Evolutionary conservation across 2,888 invertebrate species (phyloP).

Genomic region (Lepidocyrtoides sp.): DNA sequence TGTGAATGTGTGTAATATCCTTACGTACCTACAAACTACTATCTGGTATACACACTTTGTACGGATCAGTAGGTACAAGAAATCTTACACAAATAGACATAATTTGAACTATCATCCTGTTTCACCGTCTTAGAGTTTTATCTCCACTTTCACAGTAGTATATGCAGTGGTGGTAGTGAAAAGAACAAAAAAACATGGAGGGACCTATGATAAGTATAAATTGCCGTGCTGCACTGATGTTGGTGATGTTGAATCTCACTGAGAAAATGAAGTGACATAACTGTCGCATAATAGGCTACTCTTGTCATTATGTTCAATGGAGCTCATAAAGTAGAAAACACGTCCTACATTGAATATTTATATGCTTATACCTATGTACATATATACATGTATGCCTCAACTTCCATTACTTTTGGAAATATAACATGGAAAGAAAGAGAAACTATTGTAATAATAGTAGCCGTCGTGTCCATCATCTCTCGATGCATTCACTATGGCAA

Average conservation of each 20-base stretch:
- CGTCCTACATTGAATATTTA: constrained; percentile 7
- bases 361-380: not conserved
- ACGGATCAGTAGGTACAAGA: constrained; percentile 42
- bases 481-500: not conserved
- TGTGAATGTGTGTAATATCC: not conserved
- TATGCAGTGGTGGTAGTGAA: no score
- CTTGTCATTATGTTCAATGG: constrained; percentile 41
- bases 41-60: constrained; percentile 19
- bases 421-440: not conserved
- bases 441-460: not conserved
- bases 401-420: not conserved
- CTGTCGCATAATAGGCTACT: constrained; percentile 66
- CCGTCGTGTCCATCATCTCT: constrained; percentile 23
- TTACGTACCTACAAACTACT: no score
- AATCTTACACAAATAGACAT: constrained; percentile 68
- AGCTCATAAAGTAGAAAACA: constrained; percentile 43
- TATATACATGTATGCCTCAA: no score
- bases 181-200: not conserved
- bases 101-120: constrained; percentile 58
- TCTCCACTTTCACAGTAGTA: constrained; percentile 39
- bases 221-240: constrained; percentile 6
- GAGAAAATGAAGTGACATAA: constrained; percentile 66
- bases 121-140: constrained; percentile 29
- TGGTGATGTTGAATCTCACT: not conserved
- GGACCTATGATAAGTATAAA: constrained; percentile 29